Evolutionary conservation across 1,140 invertebrate species (phyloP).

Genomic region (Sarcophaga peregrina): DNA sequence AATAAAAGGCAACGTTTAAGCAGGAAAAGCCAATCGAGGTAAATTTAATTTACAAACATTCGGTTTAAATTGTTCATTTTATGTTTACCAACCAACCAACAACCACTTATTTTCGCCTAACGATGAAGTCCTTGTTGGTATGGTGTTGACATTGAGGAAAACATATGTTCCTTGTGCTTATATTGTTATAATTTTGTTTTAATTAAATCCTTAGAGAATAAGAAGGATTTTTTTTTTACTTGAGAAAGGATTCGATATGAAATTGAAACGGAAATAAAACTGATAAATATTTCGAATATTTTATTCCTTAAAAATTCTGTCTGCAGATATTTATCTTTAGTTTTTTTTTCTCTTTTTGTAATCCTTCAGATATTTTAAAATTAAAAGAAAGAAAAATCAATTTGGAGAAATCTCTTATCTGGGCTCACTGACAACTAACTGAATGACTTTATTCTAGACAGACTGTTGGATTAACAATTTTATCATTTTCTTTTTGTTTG

Average conservation of each 20-base stretch:
- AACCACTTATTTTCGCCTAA: not conserved
- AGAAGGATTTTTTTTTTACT: not conserved
- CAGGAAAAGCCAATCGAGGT: slow-evolving; percentile 12
- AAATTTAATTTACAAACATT: slow-evolving; percentile 23
- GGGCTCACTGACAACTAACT: no score
- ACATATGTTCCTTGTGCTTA: not conserved
- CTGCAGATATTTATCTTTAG: not conserved
- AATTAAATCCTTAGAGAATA: slow-evolving; percentile 6
- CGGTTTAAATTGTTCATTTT: slow-evolving; percentile 17
- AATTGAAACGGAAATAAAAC: not conserved
- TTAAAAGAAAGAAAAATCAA: not conserved
- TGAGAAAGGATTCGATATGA: not conserved
- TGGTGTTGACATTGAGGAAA: not conserved
- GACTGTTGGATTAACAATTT: not conserved
- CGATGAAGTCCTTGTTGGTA: not conserved
- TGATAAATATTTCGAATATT: not conserved
- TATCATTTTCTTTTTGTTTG: not conserved
- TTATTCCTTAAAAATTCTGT: not conserved
- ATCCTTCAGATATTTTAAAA: slow-evolving; percentile 14
- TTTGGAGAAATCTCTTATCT: not conserved
- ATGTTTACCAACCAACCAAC: not conserved
- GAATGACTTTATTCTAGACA: no score
- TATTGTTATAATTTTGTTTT: not conserved
- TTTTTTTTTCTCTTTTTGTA: not conserved
- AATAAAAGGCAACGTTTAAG: not conserved